Percentiles rank a stretch among this genome's conserved stretches.
Conservation (phyloP, 30 jellyfish, hydroid and myxozoan genomes). For the Cassiopea xamachana region DNA sequence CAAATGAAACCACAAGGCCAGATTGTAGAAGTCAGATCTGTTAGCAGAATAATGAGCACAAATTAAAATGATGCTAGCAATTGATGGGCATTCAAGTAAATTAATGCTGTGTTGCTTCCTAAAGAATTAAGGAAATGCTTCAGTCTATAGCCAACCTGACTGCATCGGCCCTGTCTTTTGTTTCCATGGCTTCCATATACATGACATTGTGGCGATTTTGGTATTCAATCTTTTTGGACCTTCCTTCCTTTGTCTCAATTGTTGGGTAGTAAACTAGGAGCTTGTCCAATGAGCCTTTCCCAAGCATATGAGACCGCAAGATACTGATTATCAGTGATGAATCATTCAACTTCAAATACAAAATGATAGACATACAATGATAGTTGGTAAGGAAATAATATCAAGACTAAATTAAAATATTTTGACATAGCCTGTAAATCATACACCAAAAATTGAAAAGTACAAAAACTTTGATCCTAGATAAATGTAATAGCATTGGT, state of each 20-base stretch:
- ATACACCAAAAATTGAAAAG: too few species aligned
- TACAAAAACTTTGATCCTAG: too few species aligned
- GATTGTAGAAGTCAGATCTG: too few species aligned
- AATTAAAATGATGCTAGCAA: neutral
- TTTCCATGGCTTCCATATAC: constrained; percentile 77
- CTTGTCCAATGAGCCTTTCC: constrained; percentile 72
- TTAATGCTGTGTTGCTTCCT: too few species aligned
- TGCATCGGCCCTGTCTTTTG: constrained; percentile 59
- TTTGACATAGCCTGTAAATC: too few species aligned
- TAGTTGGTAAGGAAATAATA: too few species aligned
- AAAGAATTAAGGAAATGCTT: neutral
- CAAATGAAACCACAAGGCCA: too few species aligned
- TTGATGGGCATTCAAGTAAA: neutral
- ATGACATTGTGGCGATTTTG: constrained; percentile 88
- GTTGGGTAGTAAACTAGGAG: constrained; percentile 83
- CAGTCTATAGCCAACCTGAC: constrained; percentile 54
- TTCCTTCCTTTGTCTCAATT: constrained; percentile 62
- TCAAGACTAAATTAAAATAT: too few species aligned
- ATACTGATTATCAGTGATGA: constrained; percentile 92
- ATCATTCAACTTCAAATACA: constrained; percentile 82
- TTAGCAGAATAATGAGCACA: too few species aligned
- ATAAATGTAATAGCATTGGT: too few species aligned
- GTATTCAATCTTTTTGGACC: constrained; percentile 75
- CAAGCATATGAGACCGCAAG: constrained; percentile 78
- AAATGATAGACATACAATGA: neutral